phyloP scores from a whole-genome alignment of 2,888 invertebrate genomes.

The Oscheius sp. region DNA sequence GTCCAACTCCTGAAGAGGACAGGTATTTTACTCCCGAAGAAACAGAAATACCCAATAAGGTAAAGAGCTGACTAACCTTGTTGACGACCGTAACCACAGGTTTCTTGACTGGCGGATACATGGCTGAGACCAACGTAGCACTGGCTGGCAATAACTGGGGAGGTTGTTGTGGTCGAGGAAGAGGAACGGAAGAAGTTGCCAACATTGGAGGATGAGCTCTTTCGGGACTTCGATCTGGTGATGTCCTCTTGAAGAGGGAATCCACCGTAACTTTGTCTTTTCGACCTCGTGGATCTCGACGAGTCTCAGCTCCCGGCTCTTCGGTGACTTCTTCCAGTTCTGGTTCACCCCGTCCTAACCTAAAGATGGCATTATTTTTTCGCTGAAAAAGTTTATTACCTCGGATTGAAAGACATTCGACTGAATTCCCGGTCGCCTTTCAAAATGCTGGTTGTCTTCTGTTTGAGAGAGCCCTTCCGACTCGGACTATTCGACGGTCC shows the following conservation, averaged over 20 bases:
- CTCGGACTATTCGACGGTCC: conserved; percentile 46
- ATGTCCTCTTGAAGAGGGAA: conserved; percentile 49
- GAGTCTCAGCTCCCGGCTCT: conserved; percentile 26
- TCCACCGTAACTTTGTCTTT: conserved; percentile 53
- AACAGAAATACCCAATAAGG: not conserved
- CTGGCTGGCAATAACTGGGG: conserved; percentile 53
- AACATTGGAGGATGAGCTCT: not conserved
- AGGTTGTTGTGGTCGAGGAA: conserved; percentile 27
- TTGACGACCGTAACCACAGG: conserved; percentile 40
- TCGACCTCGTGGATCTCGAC: conserved; percentile 32
- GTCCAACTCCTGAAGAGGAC: conserved; percentile 42
- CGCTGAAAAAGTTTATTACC: conserved; percentile 30
- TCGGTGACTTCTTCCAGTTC: conserved; percentile 39
- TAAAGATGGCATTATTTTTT: not conserved
- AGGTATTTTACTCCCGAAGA: not conserved
- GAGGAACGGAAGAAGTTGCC: not conserved
- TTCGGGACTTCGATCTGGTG: conserved; percentile 38
- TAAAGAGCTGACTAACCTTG: conserved; percentile 10
- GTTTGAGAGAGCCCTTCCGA: conserved; percentile 30
- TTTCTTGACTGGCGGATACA: conserved; percentile 66
- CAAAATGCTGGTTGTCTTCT: conserved; percentile 43
- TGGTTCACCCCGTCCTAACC: conserved; percentile 20
- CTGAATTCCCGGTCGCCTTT: conserved; percentile 65
- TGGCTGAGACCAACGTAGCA: conserved; percentile 65
- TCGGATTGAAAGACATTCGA: conserved; percentile 70